phyloP scores from a whole-genome alignment of 2,113 vertebrate genomes.

The Scolopax mira region DNA sequence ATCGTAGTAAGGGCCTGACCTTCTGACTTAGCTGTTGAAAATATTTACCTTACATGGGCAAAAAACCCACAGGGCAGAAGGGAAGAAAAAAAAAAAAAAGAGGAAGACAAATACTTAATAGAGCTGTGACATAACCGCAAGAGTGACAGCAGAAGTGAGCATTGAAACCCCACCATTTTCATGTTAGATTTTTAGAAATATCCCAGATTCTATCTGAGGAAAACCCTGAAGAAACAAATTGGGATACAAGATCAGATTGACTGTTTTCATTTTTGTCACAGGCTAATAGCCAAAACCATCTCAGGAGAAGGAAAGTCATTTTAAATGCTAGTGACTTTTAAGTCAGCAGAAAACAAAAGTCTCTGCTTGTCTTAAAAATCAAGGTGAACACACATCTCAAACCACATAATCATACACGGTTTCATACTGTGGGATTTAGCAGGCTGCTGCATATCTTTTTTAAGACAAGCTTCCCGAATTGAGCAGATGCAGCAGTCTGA shows the following conservation, averaged over 20 bases:
- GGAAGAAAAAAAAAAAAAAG: background rate
- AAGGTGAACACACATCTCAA: background rate
- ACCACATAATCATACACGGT: background rate
- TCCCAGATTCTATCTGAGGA: background rate
- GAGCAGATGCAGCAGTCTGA: background rate
- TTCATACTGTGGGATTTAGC: background rate
- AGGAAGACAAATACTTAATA: conserved; percentile 15
- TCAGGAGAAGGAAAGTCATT: background rate
- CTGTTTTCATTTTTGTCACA: background rate
- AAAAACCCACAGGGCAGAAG: background rate
- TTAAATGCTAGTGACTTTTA: background rate
- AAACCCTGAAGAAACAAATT: background rate
- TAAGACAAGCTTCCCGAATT: background rate
- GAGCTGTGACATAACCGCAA: conserved; percentile 37
- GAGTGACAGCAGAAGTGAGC: background rate
- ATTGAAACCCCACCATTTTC: background rate
- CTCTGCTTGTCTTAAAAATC: background rate
- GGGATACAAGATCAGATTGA: background rate
- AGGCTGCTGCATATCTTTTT: background rate
- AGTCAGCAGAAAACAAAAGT: background rate
- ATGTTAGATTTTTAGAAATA: background rate
- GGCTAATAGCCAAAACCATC: background rate
- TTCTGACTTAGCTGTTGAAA: background rate
- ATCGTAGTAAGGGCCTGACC: conserved; percentile 8
- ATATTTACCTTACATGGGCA: conserved; percentile 69